Percentiles rank a stretch among this genome's conserved stretches.
Evolutionary conservation across 2,113 vertebrate genomes (phyloP).

Genomic region (Thermophis baileyi): DNA sequence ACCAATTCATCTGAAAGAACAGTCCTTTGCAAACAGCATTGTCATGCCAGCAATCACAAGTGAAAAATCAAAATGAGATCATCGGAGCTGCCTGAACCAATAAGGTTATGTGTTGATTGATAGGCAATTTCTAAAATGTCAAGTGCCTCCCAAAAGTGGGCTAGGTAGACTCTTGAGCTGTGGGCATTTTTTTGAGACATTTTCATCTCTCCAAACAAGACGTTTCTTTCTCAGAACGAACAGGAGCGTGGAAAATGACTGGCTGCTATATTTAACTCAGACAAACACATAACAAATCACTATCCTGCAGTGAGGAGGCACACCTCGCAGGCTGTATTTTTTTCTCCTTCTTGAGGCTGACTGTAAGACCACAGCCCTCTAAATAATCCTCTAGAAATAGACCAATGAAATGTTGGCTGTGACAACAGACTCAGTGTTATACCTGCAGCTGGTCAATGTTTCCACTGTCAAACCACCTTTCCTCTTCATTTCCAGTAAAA

Average conservation of each 20-base stretch:
- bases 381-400: slow-evolving; percentile 84
- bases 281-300: slow-evolving; percentile 81
- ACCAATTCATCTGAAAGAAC: background rate
- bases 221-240: slow-evolving; percentile 38
- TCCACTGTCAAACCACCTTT: slow-evolving; percentile 78
- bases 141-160: slow-evolving; percentile 35
- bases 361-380: slow-evolving; percentile 78
- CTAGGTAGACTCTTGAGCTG: slow-evolving; percentile 37
- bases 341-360: slow-evolving; percentile 64
- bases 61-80: background rate
- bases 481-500: slow-evolving; percentile 78
- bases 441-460: slow-evolving; percentile 81
- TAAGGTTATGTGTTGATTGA: slow-evolving; percentile 34
- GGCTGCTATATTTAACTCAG: slow-evolving; percentile 78
- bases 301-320: slow-evolving; percentile 69
- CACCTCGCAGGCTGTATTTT: slow-evolving; percentile 65
- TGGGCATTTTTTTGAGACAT: slow-evolving; percentile 50
- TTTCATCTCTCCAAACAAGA: slow-evolving; percentile 63
- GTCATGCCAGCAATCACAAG: background rate
- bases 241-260: slow-evolving; percentile 56
- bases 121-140: slow-evolving; percentile 27
- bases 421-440: slow-evolving; percentile 79
- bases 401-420: slow-evolving; percentile 75
- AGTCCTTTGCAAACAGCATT: background rate
- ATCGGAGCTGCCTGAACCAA: background rate